Conservation (phyloP, 35 echinoderm and acorn worm genomes). For the Lytechinus pictus region DNA sequence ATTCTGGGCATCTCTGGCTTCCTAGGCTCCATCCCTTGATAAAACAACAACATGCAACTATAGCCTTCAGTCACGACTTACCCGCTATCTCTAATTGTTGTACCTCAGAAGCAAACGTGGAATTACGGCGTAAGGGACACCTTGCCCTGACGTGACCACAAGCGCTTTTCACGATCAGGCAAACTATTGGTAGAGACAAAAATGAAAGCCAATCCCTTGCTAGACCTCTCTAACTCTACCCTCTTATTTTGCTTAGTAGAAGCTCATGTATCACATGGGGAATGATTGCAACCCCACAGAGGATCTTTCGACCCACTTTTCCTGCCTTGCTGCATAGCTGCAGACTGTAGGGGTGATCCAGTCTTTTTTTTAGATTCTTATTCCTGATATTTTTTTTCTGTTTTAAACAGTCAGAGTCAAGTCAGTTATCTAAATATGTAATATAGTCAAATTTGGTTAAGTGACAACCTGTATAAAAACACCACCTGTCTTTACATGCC, state of each 20-base stretch:
- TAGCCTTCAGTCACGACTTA: not conserved
- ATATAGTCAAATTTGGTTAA: not conserved
- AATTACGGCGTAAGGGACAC: not conserved
- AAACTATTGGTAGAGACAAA: not conserved
- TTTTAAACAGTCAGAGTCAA: not conserved
- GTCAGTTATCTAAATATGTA: not conserved
- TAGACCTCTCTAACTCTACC: not conserved
- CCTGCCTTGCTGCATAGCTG: not conserved
- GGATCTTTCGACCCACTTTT: conserved; percentile 25
- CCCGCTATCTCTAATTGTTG: not conserved
- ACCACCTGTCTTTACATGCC: too few species aligned
- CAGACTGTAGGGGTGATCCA: conserved; percentile 7
- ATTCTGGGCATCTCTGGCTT: not conserved
- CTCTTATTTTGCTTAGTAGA: not conserved
- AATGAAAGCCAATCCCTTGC: conserved; percentile 1
- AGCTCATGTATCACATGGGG: not conserved
- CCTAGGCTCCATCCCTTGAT: not conserved
- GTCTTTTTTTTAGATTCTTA: not conserved
- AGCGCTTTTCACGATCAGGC: not conserved
- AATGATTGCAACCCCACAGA: not conserved
- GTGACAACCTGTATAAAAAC: too few species aligned
- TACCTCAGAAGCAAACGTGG: not conserved
- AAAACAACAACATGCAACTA: not conserved
- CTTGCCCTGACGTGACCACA: not conserved
- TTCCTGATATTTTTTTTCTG: not conserved